Percentiles rank a stretch among this genome's conserved stretches.
phyloP scores from a whole-genome alignment of 37 sponge, comb jelly and placozoan species.

The Halichondria panicea region DNA sequence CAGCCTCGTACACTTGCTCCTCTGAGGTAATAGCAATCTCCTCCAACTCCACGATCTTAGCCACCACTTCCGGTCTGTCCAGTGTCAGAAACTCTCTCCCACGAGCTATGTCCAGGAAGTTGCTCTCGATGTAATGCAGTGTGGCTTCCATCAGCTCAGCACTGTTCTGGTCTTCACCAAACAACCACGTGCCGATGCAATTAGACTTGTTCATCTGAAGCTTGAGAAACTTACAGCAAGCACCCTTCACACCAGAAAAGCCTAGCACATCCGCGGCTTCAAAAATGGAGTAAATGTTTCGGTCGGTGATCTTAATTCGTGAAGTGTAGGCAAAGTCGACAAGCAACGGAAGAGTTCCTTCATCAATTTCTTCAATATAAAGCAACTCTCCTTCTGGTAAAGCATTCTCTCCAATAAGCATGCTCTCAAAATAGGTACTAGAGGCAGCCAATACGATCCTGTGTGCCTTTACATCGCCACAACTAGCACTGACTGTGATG shows the following conservation, averaged over 20 bases:
- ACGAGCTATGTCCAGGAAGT: conserved; percentile 54
- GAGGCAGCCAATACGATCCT: conserved; percentile 63
- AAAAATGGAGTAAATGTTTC: conserved; percentile 65
- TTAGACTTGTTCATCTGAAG: conserved; percentile 66
- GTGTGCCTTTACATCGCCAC: conserved; percentile 58
- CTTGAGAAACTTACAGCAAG: conserved; percentile 78
- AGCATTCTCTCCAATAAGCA: conserved; percentile 75
- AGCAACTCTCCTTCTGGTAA: conserved; percentile 55
- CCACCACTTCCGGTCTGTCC: conserved; percentile 35
- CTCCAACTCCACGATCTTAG: conserved; percentile 34
- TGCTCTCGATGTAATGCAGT: conserved; percentile 47
- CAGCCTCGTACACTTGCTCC: conserved; percentile 82
- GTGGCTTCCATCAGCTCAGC: conserved; percentile 67
- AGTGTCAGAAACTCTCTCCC: conserved; percentile 63
- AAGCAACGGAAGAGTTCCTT: conserved; percentile 39
- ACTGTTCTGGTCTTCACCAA: conserved; percentile 68
- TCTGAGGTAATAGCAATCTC: conserved; percentile 63
- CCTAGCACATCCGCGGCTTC: conserved; percentile 67
- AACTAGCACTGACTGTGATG: conserved; percentile 30
- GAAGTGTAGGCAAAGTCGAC: conserved; percentile 79
- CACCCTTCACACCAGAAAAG: conserved; percentile 57
- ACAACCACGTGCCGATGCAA: conserved; percentile 68
- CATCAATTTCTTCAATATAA: conserved; percentile 66
- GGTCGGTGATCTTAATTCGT: conserved; percentile 59
- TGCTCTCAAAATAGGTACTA: conserved; percentile 74